Base-by-base conservation (phyloP, 2,888 invertebrate genomes). In the Cerastoderma edule region DNA sequence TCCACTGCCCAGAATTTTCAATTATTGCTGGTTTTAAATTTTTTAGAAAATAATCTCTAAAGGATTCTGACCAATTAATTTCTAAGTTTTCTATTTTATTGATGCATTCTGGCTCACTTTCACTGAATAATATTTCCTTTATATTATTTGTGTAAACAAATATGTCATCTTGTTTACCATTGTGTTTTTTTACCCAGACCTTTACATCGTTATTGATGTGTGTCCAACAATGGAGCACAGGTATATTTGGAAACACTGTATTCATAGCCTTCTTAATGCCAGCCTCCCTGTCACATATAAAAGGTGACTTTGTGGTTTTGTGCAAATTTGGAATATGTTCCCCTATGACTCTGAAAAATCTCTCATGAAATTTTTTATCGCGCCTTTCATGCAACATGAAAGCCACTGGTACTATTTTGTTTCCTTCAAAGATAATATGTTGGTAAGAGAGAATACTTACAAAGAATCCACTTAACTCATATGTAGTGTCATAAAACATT, bases 361-460 rank as follows among this genome's bases (percentile, higher is more conserved):
- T 35, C 46, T 56, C 56, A 46, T 72, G 72, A 46, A 72, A 72
- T 32, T 72, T 72, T 5, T 50, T 0, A 30, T 73, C 73, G 1
- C 63, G 35, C 32, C 30, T 67, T 5, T 67, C 67, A 24, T 67
- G 73, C 44, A 73, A 33, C 67, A 73, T 63, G 28, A 73, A 73
- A 1, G 73, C 73, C 0, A 73, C 6, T 1, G 73, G 67, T 16
- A 65, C 46, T 22, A 46, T 39, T 39, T 30, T 5, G 19, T 56
- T 56, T 10, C 66, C 50, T 13, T 72, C 48, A 50, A 67, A 67
- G 2, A 67, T 24, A 27, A 72, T 28, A 33, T 72, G 72, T 57
- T 72, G 66, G 50, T 57, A 67, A 6, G 35, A 46, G 22, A 71
- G 39, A 27, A 65, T 54, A 22, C 66, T 66, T 6, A 56, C 56